A percentile compares a stretch with the other conserved stretches of the same genome.
These are phyloP conservation scores for Megaceryle maxima DNA, from an alignment of 2,113 vertebrate species.

Conservation along the genomic window DNA sequence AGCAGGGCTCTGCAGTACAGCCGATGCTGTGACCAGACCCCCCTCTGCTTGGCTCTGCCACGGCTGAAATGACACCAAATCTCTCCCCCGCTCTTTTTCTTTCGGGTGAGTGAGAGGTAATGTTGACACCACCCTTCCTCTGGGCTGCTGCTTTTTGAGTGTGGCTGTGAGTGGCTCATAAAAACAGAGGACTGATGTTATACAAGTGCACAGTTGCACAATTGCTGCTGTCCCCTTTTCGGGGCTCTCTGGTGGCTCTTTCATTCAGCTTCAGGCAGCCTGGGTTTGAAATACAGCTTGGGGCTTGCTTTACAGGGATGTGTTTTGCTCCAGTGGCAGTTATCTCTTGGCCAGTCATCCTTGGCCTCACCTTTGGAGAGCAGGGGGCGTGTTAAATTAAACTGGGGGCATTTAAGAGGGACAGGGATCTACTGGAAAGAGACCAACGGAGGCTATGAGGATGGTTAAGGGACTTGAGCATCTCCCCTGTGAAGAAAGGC, in stretches of 20 bases:
- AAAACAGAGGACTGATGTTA: constrained; percentile 2
- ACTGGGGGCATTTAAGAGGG: no score
- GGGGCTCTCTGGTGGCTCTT: neutral
- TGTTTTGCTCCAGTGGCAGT: neutral
- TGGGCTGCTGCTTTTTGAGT: constrained; percentile 33
- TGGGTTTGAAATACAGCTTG: neutral
- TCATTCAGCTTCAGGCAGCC: neutral
- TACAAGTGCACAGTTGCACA: constrained; percentile 17
- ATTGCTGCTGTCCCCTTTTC: neutral
- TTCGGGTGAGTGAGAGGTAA: constrained; percentile 47
- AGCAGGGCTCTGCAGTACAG: neutral
- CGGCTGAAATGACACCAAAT: neutral
- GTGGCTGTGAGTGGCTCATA: neutral
- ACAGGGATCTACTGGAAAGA: no score
- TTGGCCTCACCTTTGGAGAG: neutral
- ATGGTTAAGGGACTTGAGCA: no score
- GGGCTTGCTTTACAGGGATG: neutral
- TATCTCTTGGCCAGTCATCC: neutral
- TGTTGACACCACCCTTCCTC: constrained; percentile 59
- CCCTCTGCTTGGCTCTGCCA: neutral
- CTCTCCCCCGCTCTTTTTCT: neutral
- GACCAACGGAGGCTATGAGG: no score
- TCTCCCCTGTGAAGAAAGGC: no score
- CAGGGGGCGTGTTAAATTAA: no score
- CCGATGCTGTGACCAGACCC: neutral